These are phyloP conservation scores for Garrulus glandarius DNA, from an alignment of 2,797 vertebrate species.

Conservation along the genomic window DNA sequence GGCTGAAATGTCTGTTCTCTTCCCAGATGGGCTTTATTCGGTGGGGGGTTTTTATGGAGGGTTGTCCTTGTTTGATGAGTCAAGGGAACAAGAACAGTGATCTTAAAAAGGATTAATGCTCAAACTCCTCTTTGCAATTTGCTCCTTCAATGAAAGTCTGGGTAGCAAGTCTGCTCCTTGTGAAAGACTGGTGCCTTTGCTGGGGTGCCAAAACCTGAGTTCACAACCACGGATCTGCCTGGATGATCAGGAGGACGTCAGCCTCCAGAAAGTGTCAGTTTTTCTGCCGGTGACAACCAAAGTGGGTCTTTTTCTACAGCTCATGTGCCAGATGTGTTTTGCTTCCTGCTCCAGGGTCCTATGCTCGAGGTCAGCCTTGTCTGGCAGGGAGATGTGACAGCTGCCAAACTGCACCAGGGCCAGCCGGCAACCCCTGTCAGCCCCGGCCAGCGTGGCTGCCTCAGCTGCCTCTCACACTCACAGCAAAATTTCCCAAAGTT, in stretches of 20 bases:
- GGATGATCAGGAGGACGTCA: background rate
- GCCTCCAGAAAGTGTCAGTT: background rate
- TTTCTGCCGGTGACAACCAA: background rate
- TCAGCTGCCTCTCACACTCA: background rate
- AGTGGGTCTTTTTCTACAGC: background rate
- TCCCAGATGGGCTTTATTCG: background rate
- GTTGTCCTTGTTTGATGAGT: background rate
- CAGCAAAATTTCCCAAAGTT: background rate
- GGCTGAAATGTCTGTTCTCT: background rate
- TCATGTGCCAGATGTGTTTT: background rate
- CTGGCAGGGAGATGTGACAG: constrained; percentile 10
- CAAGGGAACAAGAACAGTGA: fast-evolving
- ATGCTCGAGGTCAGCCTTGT: background rate
- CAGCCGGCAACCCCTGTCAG: background rate
- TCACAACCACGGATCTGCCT: fast-evolving
- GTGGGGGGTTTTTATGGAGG: fast-evolving
- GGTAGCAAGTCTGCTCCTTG: background rate
- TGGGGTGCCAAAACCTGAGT: background rate
- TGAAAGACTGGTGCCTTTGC: background rate
- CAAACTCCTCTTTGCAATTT: background rate
- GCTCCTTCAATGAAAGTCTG: background rate
- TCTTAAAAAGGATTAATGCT: background rate
- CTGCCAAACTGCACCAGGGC: background rate
- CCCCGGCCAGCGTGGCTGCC: fast-evolving
- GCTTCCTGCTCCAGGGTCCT: background rate